A percentile compares a stretch with the other conserved stretches of the same genome.
Evolutionary conservation across 2,113 vertebrate species (phyloP).

Genomic region (Megaceryle maxima): DNA sequence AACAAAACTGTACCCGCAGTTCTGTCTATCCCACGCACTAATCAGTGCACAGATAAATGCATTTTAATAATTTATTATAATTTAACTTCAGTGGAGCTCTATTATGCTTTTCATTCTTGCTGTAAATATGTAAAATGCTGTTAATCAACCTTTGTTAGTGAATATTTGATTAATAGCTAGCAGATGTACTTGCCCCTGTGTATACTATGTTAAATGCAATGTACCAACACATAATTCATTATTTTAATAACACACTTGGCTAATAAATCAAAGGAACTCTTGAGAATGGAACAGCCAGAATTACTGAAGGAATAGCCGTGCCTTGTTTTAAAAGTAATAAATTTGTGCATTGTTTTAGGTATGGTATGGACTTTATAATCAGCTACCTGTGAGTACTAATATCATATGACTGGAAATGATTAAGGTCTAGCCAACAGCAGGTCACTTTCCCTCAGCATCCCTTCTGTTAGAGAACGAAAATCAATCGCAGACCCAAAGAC

Average conservation of each 20-base stretch:
- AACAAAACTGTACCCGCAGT: not conserved
- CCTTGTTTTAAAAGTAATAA: not conserved
- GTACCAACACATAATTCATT: slow-evolving; percentile 41
- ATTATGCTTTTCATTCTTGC: slow-evolving; percentile 55
- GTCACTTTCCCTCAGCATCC: not conserved
- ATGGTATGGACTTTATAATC: not conserved
- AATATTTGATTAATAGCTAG: slow-evolving; percentile 67
- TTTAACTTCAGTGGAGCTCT: slow-evolving; percentile 42
- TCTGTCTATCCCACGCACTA: not conserved
- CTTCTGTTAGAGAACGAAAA: not conserved
- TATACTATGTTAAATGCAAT: slow-evolving; percentile 18
- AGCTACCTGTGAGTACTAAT: not conserved
- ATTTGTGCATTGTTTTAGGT: not conserved
- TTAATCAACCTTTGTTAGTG: slow-evolving; percentile 71
- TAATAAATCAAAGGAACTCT: slow-evolving; percentile 63
- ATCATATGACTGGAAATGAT: not conserved
- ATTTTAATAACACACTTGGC: slow-evolving; percentile 43
- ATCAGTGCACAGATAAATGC: slow-evolving; percentile 23
- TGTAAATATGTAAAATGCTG: slow-evolving; percentile 63
- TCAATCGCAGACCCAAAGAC: not conserved
- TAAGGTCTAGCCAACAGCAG: not conserved
- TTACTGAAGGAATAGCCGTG: not conserved
- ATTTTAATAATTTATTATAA: slow-evolving; percentile 59
- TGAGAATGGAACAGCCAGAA: not conserved
- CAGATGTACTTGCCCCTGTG: slow-evolving; percentile 50